A percentile compares a stretch with the other conserved stretches of the same genome.
Conservation (phyloP, 2,113 vertebrate genomes). For the Reinhardtius hippoglossoides region DNA sequence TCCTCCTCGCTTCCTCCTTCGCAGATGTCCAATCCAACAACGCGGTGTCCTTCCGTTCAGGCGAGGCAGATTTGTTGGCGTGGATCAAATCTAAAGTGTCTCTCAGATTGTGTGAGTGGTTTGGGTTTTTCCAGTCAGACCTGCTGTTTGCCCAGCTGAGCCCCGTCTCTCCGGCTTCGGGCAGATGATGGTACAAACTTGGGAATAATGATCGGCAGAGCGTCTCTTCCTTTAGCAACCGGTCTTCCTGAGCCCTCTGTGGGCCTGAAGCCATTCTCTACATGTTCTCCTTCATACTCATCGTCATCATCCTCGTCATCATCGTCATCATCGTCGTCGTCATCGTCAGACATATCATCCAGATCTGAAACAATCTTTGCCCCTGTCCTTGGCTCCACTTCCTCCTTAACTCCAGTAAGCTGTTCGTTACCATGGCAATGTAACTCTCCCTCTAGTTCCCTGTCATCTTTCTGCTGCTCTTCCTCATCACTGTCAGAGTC, state of each 20-base stretch:
- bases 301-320: constrained; percentile 88
- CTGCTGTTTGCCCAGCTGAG: constrained; percentile 78
- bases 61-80: constrained; percentile 77
- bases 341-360: constrained; percentile 64
- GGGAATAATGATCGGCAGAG: constrained; percentile 79
- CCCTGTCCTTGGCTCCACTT: constrained; percentile 64
- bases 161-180: constrained; percentile 59
- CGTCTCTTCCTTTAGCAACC: constrained; percentile 85
- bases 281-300: constrained; percentile 75
- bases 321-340: constrained; percentile 80
- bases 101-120: constrained; percentile 10
- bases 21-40: constrained; percentile 7
- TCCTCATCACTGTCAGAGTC: constrained; percentile 82
- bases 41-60: constrained; percentile 50
- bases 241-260: constrained; percentile 80
- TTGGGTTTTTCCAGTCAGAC: constrained; percentile 62
- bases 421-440: constrained; percentile 49
- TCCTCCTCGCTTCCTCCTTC: constrained; percentile 5
- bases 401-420: constrained; percentile 33
- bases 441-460: constrained; percentile 76
- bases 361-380: constrained; percentile 55
- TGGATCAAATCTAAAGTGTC: constrained; percentile 48
- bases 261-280: constrained; percentile 85
- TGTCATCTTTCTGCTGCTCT: constrained; percentile 42
- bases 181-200: constrained; percentile 80